A percentile compares a stretch with the other conserved stretches of the same genome.
phyloP scores from a whole-genome alignment of 2,888 invertebrate species.

The Polymixis flavicincta region DNA sequence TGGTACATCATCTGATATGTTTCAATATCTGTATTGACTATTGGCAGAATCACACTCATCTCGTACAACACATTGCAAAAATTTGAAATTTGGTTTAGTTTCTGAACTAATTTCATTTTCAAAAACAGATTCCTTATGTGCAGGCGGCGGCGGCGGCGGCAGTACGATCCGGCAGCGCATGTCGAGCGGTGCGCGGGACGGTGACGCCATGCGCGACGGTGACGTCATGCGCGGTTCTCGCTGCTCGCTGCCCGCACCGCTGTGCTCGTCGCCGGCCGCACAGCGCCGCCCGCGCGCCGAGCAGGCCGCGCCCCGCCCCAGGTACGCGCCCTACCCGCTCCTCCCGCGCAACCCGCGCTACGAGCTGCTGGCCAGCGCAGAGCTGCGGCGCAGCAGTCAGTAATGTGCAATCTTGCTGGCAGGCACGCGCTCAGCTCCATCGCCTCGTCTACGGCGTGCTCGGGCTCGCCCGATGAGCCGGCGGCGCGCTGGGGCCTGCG shows the following conservation, averaged over 20 bases:
- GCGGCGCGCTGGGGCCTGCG: slow-evolving; percentile 71
- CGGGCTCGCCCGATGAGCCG: slow-evolving; percentile 68
- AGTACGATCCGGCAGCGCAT: slow-evolving; percentile 79
- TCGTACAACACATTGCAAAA: background rate
- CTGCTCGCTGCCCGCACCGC: slow-evolving; percentile 78
- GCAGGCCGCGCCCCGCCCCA: slow-evolving; percentile 66
- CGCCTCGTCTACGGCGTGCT: slow-evolving; percentile 92
- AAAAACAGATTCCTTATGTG: background rate
- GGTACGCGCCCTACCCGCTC: slow-evolving; percentile 64
- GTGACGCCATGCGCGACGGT: background rate
- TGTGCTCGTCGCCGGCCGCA: slow-evolving; percentile 59
- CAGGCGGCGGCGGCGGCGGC: slow-evolving; percentile 66
- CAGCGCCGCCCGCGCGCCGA: slow-evolving; percentile 63
- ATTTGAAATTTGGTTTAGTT: background rate
- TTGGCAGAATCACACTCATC: too few species aligned
- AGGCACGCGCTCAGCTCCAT: slow-evolving; percentile 92
- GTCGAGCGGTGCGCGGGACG: slow-evolving; percentile 73
- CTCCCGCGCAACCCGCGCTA: slow-evolving; percentile 5
- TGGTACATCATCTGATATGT: background rate
- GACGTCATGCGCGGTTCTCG: slow-evolving; percentile 76
- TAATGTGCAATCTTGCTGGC: slow-evolving; percentile 45
- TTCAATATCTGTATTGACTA: background rate
- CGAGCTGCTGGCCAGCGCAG: background rate
- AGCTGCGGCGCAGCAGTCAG: slow-evolving; percentile 26
- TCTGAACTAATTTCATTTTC: background rate